Conservation (phyloP, 1,140 invertebrate species). For the Sminthurides bifidus region DNA sequence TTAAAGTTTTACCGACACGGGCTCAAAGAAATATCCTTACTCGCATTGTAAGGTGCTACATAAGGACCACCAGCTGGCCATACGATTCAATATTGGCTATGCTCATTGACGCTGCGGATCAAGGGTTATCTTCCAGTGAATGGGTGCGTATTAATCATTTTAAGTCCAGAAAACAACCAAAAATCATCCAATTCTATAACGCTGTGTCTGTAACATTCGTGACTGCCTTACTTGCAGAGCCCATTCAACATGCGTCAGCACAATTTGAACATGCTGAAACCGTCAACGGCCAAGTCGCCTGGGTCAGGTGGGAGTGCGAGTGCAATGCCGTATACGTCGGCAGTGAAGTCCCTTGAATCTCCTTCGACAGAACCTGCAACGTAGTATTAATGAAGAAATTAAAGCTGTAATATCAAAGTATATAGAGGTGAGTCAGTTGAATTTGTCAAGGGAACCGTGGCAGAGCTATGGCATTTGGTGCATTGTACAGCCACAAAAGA, state of each 20-base stretch:
- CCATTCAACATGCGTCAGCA: conserved; percentile 31
- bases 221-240: conserved; percentile 22
- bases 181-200: not conserved
- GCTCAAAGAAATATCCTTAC: not conserved
- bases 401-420: conserved; percentile 61
- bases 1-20: too few species aligned
- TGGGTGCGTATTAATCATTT: conserved; percentile 9
- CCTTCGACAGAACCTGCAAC: conserved; percentile 58
- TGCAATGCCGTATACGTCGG: conserved; percentile 25
- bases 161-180: not conserved
- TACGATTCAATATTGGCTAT: conserved; percentile 7
- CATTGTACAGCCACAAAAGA: not conserved
- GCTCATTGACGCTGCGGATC: conserved; percentile 17
- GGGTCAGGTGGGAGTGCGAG: conserved; percentile 20
- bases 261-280: conserved; percentile 31
- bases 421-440: conserved; percentile 46
- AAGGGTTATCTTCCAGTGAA: conserved; percentile 20
- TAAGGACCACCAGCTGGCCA: conserved; percentile 2
- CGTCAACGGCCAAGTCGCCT: conserved; percentile 25
- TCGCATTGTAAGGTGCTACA: not conserved
- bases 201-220: not conserved
- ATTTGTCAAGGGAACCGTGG: not conserved
- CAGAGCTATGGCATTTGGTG: not conserved
- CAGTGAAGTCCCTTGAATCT: conserved; percentile 45
- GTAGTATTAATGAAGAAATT: conserved; percentile 62